Evolutionary conservation across 2,113 vertebrate genomes (phyloP).

Genomic region (Monopterus albus): DNA sequence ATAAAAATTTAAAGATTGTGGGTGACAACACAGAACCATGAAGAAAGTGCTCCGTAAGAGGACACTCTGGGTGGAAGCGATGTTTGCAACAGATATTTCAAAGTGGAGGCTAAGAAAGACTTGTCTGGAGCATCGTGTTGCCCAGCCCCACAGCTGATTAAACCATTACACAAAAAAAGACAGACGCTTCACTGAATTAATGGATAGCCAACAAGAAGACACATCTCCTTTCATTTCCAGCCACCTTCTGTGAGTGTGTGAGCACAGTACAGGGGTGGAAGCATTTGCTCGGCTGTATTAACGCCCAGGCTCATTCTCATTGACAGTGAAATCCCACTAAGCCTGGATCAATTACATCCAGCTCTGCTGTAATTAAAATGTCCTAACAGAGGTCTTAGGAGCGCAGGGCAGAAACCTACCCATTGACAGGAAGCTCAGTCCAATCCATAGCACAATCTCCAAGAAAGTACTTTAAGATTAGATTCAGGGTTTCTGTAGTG

Average conservation of each 20-base stretch:
- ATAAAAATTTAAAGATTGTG: slow-evolving; percentile 76
- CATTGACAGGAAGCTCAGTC: slow-evolving; percentile 64
- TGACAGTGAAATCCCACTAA: slow-evolving; percentile 81
- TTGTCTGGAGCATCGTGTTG: background rate
- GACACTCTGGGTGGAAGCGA: slow-evolving; percentile 66
- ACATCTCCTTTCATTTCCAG: slow-evolving; percentile 16
- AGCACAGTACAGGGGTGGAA: slow-evolving; percentile 64
- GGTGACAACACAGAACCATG: slow-evolving; percentile 74
- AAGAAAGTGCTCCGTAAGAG: slow-evolving; percentile 71
- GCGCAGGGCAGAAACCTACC: slow-evolving; percentile 67
- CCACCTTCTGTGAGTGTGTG: background rate
- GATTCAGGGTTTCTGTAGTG: slow-evolving; percentile 30
- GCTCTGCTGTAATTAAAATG: slow-evolving; percentile 84
- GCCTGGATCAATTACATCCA: slow-evolving; percentile 81
- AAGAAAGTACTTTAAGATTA: slow-evolving; percentile 47
- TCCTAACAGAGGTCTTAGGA: slow-evolving; percentile 80
- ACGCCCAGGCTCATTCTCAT: slow-evolving; percentile 74
- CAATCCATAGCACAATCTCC: slow-evolving; percentile 64
- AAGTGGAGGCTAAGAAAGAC: slow-evolving; percentile 13
- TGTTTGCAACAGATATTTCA: slow-evolving; percentile 43
- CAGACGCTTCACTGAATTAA: slow-evolving; percentile 41
- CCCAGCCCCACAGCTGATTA: slow-evolving; percentile 22
- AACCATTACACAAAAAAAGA: slow-evolving; percentile 44
- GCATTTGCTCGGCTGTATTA: slow-evolving; percentile 73
- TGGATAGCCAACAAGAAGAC: slow-evolving; percentile 33